A percentile compares a stretch with the other conserved stretches of the same genome.
Evolutionary conservation across 1,140 invertebrate genomes (phyloP).

Genomic region (Bombyx mandarina): DNA sequence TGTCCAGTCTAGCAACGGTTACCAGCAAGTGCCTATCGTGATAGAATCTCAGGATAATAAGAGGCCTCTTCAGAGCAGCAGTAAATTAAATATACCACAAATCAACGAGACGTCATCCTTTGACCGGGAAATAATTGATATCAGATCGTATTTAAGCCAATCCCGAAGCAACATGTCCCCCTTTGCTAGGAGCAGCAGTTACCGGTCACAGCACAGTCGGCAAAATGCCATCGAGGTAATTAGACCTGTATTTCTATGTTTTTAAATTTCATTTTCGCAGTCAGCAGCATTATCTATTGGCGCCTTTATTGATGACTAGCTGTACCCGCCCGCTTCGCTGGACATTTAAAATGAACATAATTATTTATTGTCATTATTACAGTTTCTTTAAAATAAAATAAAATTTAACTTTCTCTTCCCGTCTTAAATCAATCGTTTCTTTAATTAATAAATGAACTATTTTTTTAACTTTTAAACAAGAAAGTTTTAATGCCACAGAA

Average conservation of each 20-base stretch:
- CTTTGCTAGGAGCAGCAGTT: constrained; percentile 74
- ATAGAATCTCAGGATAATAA: constrained; percentile 73
- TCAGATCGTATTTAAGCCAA: constrained; percentile 78
- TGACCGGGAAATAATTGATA: constrained; percentile 75
- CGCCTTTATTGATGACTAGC: too few relatives aligned
- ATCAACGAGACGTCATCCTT: constrained; percentile 41
- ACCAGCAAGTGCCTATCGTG: constrained; percentile 75
- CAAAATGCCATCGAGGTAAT: constrained; percentile 55
- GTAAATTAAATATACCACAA: constrained; percentile 41
- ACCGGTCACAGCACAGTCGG: constrained; percentile 75
- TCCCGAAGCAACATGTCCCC: constrained; percentile 77
- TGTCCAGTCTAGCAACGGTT: constrained; percentile 61
- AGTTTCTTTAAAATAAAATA: too few relatives aligned
- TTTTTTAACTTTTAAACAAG: too few relatives aligned
- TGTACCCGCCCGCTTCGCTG: too few relatives aligned
- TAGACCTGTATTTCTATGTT: background rate
- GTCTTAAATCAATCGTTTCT: too few relatives aligned
- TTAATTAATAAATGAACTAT: too few relatives aligned
- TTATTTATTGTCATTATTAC: too few relatives aligned
- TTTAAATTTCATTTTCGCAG: background rate
- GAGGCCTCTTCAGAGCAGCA: constrained; percentile 39
- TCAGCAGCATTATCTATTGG: too few relatives aligned
- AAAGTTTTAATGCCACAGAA: too few relatives aligned
- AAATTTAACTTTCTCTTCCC: too few relatives aligned
- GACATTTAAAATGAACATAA: too few relatives aligned